Base-by-base conservation (phyloP, 2,113 vertebrate species). In the Calidris pygmaea region DNA sequence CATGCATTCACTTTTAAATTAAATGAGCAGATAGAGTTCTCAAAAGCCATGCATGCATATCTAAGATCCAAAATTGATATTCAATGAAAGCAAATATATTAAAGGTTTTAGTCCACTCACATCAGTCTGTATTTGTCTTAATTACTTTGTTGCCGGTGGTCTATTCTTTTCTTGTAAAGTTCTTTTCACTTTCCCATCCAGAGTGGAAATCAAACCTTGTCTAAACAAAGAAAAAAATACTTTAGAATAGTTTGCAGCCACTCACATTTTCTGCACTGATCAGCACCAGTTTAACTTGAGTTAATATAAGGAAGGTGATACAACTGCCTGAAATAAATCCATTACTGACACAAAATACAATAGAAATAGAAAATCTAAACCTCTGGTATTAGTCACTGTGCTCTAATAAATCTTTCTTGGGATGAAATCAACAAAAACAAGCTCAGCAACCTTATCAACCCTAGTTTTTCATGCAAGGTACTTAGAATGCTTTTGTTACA, bases 351-450 rank as follows among this genome's bases (percentile, higher is more conserved):
- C 12, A 55, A 93, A 75, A 14, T 41, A 55, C 5, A 50, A 81
- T 3, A 74, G 30, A 95, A 95, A 85, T 73, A 53, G 63, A 90
- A 94, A 90, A 94, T 56, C 50, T 88, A 87, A 67, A 76, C n/a
- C 63, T 95, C 77, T 96, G 16, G 19, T 90, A 76, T 92, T 95
- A 81, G 45, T 84, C 75, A 95, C 77, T 95, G 87, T 89, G 47
- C 39, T 72, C 21, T 65, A 93, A 93, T 95, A 97, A 96, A 97
- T 96, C 88, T 97, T 93, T 89, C 48, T 75, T 72, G 79, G 88
- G 91, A 90, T 89, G n/a, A 97, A 96, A 93, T 90, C 72, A 90
- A 95, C 70, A 89, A 95, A 94, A 96, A 87, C 93, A 97, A 94
- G 58, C 37, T 74, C 76, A 89, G 50, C 89, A 94, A 95, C 80